These are phyloP conservation scores for Magallana nippona DNA, from an alignment of 2,888 invertebrate species.

Conservation along the genomic window DNA sequence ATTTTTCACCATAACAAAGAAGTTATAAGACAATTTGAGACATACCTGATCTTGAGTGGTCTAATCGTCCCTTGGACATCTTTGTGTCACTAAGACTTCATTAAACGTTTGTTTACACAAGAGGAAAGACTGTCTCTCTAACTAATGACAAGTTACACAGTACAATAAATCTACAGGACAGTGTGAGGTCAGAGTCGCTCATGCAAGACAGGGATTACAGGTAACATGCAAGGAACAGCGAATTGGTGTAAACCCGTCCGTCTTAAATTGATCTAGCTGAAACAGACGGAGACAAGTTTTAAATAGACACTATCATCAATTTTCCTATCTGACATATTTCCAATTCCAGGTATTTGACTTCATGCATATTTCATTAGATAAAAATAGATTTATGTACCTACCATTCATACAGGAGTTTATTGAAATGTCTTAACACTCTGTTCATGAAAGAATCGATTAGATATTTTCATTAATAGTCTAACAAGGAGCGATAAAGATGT, in stretches of 20 bases:
- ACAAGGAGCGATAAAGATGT: too few species aligned
- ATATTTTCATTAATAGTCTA: too few species aligned
- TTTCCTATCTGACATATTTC: neutral
- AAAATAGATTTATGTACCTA: neutral
- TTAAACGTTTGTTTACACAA: constrained; percentile 17
- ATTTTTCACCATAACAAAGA: too few species aligned
- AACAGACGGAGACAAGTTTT: neutral
- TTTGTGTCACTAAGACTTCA: constrained; percentile 6
- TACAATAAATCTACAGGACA: constrained; percentile 1
- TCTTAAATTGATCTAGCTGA: neutral
- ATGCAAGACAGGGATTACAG: neutral
- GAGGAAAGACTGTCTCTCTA: neutral
- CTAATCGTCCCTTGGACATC: constrained; percentile 20
- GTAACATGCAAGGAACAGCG: neutral
- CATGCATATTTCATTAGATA: neutral
- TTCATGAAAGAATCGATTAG: too few species aligned
- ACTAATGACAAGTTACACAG: neutral
- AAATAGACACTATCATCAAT: neutral
- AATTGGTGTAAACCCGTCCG: neutral
- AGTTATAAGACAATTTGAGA: neutral
- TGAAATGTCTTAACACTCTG: too few species aligned
- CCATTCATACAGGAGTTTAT: too few species aligned
- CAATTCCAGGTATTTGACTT: neutral
- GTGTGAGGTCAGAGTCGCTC: neutral
- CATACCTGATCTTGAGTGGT: constrained; percentile 17